Evolutionary conservation across 2,113 vertebrate genomes (phyloP), one percentile per base, ranked within the genome.

Genomic region (Trichomycterus rosablanca): DNA sequence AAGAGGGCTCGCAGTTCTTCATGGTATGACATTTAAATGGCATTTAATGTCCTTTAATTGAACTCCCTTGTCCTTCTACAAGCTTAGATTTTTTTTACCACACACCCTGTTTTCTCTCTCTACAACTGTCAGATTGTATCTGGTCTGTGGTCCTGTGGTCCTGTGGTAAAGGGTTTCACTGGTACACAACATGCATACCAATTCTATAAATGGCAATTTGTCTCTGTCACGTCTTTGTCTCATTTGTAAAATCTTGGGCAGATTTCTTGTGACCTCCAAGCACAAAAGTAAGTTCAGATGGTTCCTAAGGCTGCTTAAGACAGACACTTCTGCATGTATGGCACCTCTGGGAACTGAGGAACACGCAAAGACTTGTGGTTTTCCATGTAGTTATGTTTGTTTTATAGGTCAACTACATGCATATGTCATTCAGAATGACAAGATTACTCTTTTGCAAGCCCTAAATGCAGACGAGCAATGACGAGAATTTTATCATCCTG

Each of bases 11-110:
- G 18, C 20, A 14, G 14, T 15, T 4, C 3, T 15, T 11, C 40
- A 14, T 15, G 16, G 11, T 12, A 18, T 26, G 39, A 48, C 50
- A 12, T 64, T 46, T 48, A 37, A 48, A 20, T 43, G 22, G 19
- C 49, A 32, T 63, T 44, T 45, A 54, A 56, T 30, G 62, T 22
- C 45, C 23, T 40, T 49, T 49, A 56, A 15, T 65, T 46, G 22
- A 18, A 10, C 14, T 10, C n/a, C 16, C 15, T 28, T 9, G 52
- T 49, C 22, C 30, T 65, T 40, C 12, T 49, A 19, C 32, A 19
- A 24, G n/a, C 32, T 24, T 23, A 19, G 14, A 18, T 26, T 49
- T 22, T 65, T 56, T 37, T 46, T 23, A 26, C 37, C n/a, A 7
- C 19, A 18, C 19, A n/a, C 10, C 48, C 20, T 40, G 43, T 35